A percentile compares a stretch with the other conserved stretches of the same genome.
Evolutionary conservation across 2,888 invertebrate genomes (phyloP).

Genomic region (Chrysopilus asiliformis): DNA sequence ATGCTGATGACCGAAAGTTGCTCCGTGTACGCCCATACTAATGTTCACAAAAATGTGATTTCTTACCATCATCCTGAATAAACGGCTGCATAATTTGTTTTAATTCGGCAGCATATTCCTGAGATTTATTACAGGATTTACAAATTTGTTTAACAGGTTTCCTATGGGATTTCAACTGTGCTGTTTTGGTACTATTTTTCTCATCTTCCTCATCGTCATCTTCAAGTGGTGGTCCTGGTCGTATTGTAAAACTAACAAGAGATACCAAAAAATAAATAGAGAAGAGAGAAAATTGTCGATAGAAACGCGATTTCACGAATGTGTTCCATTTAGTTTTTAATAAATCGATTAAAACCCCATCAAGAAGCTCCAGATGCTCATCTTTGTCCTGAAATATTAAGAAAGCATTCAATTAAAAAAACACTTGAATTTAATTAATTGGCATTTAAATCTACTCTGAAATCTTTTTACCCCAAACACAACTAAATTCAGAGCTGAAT

Average conservation of each 20-base stretch:
- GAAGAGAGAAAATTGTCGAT: conserved; percentile 83
- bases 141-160: no score
- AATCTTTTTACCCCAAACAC: conserved; percentile 74
- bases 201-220: conserved; percentile 23
- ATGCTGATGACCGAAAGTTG: no score
- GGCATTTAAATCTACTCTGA: no score
- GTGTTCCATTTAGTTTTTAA: conserved; percentile 96
- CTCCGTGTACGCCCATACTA: no score
- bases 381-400: conserved; percentile 62
- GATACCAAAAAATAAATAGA: conserved; percentile 82
- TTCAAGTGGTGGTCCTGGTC: conserved; percentile 61
- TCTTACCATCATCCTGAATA: conserved; percentile 4
- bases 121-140: no score
- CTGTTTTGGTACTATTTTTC: no score
- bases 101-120: background rate
- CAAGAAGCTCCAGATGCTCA: conserved; percentile 88
- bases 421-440: no score
- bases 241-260: conserved; percentile 71
- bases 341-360: conserved; percentile 86
- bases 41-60: background rate
- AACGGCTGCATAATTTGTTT: conserved; percentile 2
- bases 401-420: background rate
- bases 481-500: conserved; percentile 88
- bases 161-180: no score
- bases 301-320: conserved; percentile 89